phyloP scores from a whole-genome alignment of 92 coral and sea anemone species.

The Palythoa heliodiscus region DNA sequence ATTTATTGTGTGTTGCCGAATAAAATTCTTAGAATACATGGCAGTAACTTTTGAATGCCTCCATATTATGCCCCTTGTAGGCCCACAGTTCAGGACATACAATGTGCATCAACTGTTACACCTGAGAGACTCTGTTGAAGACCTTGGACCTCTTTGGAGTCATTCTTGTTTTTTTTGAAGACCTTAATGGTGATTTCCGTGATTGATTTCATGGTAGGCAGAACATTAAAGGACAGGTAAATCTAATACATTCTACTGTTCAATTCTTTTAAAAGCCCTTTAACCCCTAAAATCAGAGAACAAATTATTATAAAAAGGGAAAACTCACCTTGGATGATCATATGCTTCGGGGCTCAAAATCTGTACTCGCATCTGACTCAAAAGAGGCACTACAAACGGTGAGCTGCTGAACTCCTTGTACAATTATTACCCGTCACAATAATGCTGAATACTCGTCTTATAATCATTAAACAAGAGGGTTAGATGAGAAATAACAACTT shows the following conservation, averaged over 20 bases:
- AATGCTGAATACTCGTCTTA: no score
- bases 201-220: neutral
- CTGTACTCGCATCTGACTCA: constrained; percentile 31
- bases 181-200: constrained; percentile 1
- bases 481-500: no score
- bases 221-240: neutral
- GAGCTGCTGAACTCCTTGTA: constrained; percentile 7
- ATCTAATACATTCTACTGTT: neutral
- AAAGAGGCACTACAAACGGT: constrained; percentile 42
- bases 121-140: neutral
- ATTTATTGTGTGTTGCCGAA: neutral
- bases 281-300: no score
- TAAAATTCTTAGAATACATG: neutral
- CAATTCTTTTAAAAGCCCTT: no score
- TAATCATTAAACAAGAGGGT: no score
- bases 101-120: neutral
- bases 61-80: neutral
- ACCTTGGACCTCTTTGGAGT: neutral
- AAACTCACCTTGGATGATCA: no score
- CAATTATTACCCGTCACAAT: no score
- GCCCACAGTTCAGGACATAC: neutral
- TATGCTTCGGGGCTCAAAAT: constrained; percentile 24
- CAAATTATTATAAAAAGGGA: no score
- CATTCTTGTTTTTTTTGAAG: neutral
- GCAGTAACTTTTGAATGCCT: neutral